These are phyloP conservation scores for Polypedilum vanderplanki DNA, from an alignment of 1,140 invertebrate genomes.

Conservation along the genomic window DNA sequence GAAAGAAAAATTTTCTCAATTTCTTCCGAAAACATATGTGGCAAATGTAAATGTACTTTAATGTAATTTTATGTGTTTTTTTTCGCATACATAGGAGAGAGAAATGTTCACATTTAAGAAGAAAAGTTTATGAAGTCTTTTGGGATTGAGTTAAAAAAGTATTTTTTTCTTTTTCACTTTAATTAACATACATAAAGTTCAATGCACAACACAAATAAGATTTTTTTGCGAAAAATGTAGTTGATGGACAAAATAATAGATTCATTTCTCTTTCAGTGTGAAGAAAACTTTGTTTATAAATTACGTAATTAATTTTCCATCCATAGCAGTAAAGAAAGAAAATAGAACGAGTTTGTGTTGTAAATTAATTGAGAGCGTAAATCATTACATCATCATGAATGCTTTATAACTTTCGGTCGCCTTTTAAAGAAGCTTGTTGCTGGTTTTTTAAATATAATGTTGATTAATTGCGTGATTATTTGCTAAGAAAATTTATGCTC, in stretches of 20 bases:
- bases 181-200: constrained; percentile 19
- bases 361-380: constrained; percentile 22
- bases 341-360: neutral
- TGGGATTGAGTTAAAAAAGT: neutral
- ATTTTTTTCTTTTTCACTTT: constrained; percentile 4
- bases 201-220: neutral
- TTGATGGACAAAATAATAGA: constrained; percentile 23
- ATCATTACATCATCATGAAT: constrained; percentile 17
- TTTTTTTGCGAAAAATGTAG: neutral
- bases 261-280: neutral
- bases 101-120: neutral
- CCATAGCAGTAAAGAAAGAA: neutral
- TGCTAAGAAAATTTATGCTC: neutral
- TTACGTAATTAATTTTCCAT: constrained; percentile 27
- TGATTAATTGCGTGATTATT: constrained; percentile 21
- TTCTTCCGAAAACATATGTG: constrained; percentile 15
- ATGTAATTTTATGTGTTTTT: neutral
- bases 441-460: constrained; percentile 21
- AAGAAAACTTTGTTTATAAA: neutral
- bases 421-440: neutral
- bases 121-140: constrained; percentile 18
- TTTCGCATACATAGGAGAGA: neutral
- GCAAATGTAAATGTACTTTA: constrained; percentile 19
- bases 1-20: neutral
- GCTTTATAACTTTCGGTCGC: neutral